Conservation (phyloP, 2,113 vertebrate species). For the Etheostoma cragini region DNA sequence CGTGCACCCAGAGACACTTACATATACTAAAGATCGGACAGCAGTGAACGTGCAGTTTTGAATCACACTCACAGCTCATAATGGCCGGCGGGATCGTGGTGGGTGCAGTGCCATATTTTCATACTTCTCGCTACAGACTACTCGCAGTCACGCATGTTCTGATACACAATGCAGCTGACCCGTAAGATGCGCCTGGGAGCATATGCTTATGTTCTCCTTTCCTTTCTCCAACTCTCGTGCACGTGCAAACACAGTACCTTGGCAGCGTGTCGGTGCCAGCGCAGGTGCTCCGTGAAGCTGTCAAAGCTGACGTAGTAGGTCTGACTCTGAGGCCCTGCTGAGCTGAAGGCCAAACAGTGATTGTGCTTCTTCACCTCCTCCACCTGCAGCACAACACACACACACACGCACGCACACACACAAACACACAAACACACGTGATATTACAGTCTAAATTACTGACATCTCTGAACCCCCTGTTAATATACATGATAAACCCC, state of each 20-base stretch:
- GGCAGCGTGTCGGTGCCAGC: slow-evolving; percentile 96
- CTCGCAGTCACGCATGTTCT: slow-evolving; percentile 45
- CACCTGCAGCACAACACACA: slow-evolving; percentile 84
- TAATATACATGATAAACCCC: slow-evolving; percentile 25
- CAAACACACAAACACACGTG: slow-evolving; percentile 8
- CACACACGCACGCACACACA: background rate
- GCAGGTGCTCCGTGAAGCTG: slow-evolving; percentile 96
- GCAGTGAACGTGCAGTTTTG: slow-evolving; percentile 34
- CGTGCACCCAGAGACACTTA: slow-evolving; percentile 29
- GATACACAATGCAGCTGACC: slow-evolving; percentile 53
- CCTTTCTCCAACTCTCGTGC: background rate
- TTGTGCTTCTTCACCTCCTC: slow-evolving; percentile 98
- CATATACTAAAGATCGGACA: slow-evolving; percentile 31
- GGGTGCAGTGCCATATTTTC: slow-evolving; percentile 19
- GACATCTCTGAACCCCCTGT: slow-evolving; percentile 22
- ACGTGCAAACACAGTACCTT: slow-evolving; percentile 86
- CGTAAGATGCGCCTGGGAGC: slow-evolving; percentile 32
- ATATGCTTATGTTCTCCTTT: slow-evolving; percentile 40
- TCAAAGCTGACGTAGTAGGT: slow-evolving; percentile 98
- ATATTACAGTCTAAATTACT: slow-evolving; percentile 25
- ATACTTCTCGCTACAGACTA: background rate
- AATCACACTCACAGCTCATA: slow-evolving; percentile 18
- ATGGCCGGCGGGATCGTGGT: background rate
- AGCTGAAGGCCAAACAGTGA: slow-evolving; percentile 98
- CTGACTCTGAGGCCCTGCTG: slow-evolving; percentile 97